Evolutionary conservation across 1,140 invertebrate genomes (phyloP).

Genomic region (Lineus longissimus): DNA sequence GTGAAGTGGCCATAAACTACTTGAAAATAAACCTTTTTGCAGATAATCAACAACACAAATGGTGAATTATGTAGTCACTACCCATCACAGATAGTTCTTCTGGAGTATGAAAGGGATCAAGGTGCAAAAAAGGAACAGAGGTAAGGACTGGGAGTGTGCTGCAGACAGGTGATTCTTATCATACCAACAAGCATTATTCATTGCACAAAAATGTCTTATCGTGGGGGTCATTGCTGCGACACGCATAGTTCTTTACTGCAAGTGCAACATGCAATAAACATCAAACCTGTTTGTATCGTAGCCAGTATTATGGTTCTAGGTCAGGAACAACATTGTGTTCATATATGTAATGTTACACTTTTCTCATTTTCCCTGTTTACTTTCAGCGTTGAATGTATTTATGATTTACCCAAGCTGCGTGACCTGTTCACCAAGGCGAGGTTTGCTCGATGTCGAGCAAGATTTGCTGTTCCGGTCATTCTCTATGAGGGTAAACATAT

Average conservation of each 20-base stretch:
- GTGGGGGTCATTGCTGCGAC: too few species aligned
- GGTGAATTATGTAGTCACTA: conserved; percentile 75
- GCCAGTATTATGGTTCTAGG: too few species aligned
- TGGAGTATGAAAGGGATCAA: conserved; percentile 60
- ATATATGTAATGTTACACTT: conserved; percentile 29
- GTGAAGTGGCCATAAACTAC: too few species aligned
- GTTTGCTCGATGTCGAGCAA: conserved; percentile 65
- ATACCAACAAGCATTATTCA: too few species aligned
- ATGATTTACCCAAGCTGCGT: conserved; percentile 60
- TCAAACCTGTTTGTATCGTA: too few species aligned
- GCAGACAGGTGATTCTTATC: too few species aligned
- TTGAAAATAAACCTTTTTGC: conserved; percentile 22
- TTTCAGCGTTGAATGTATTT: conserved; percentile 58
- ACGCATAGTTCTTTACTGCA: too few species aligned
- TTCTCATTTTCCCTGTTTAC: neutral
- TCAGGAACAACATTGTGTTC: conserved; percentile 21
- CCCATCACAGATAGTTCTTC: conserved; percentile 68
- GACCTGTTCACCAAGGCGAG: conserved; percentile 64
- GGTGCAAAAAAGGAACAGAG: too few species aligned
- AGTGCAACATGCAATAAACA: too few species aligned
- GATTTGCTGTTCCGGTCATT: conserved; percentile 78
- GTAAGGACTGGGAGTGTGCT: too few species aligned
- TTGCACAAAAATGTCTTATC: too few species aligned
- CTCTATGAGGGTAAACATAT: conserved; percentile 68
- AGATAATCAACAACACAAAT: conserved; percentile 63